Evolutionary conservation across 2,113 vertebrate genomes (phyloP).

Genomic region (Mungos mungo): DNA sequence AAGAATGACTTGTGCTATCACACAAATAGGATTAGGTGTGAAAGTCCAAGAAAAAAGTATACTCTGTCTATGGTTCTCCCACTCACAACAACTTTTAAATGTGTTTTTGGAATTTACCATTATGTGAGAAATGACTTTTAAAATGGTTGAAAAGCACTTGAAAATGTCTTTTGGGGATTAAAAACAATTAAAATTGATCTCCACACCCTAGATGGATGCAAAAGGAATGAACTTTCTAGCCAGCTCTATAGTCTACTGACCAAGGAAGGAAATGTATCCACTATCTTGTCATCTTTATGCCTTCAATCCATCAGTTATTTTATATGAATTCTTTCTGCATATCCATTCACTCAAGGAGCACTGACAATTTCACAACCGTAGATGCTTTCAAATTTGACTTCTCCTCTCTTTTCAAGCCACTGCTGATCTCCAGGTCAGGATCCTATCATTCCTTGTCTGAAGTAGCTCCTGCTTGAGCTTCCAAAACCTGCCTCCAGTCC

Average conservation of each 20-base stretch:
- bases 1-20: constrained; percentile 31
- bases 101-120: neutral
- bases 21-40: constrained; percentile 31
- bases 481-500: neutral
- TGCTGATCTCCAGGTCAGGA: neutral
- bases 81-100: neutral
- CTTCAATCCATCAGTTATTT: neutral
- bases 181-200: neutral
- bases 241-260: neutral
- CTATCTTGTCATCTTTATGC: neutral
- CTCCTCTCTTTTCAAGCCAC: neutral
- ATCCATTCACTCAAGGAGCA: neutral
- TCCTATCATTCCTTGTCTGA: neutral
- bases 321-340: neutral
- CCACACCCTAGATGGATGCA: neutral
- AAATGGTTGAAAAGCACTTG: constrained; percentile 35
- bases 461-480: neutral
- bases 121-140: constrained; percentile 43
- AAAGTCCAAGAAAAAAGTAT: constrained; percentile 24
- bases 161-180: neutral
- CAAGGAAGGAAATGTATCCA: neutral
- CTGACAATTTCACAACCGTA: neutral
- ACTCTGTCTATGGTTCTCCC: neutral
- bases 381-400: neutral
- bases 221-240: neutral